Evolutionary conservation across 2,888 invertebrate genomes (phyloP).

Genomic region (Nomada goodeniana): DNA sequence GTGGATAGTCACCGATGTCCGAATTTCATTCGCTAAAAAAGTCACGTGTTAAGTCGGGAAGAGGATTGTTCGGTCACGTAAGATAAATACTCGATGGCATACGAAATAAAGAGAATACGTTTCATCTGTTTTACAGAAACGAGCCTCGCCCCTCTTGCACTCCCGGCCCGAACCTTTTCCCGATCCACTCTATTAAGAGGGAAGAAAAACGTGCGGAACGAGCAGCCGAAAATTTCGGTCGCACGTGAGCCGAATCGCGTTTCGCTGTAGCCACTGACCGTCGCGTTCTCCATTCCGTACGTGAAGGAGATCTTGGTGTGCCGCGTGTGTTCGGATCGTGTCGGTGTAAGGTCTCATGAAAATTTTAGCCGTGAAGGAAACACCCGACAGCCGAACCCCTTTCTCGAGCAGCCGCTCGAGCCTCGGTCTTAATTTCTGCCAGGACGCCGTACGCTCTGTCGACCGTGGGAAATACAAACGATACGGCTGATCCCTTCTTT

Average conservation of each 20-base stretch:
- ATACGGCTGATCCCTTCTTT: conserved; percentile 3
- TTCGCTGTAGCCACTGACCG: conserved; percentile 34
- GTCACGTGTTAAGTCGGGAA: conserved; percentile 38
- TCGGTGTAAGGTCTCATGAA: conserved; percentile 38
- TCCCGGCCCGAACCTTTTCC: conserved; percentile 30
- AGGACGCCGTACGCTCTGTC: neutral
- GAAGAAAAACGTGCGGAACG: conserved; percentile 49
- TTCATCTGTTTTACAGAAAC: conserved; percentile 81
- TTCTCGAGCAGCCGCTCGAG: conserved; percentile 1
- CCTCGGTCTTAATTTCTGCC: neutral
- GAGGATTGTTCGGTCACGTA: conserved; percentile 64
- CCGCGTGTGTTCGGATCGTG: neutral
- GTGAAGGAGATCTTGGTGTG: conserved; percentile 45
- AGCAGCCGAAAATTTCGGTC: conserved; percentile 59
- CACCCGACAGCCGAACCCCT: conserved; percentile 1
- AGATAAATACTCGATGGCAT: conserved; percentile 69
- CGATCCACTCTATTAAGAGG: conserved; percentile 51
- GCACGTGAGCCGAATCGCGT: conserved; percentile 63
- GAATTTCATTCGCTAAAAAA: conserved; percentile 73
- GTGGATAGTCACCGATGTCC: conserved; percentile 74
- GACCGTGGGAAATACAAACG: neutral
- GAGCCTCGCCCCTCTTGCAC: conserved; percentile 52
- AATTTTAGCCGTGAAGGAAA: conserved; percentile 39
- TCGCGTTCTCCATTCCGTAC: conserved; percentile 35
- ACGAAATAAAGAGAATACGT: conserved; percentile 76